Evolutionary conservation across 2,888 invertebrate species (phyloP).

Genomic region (Drosophila barbarae): DNA sequence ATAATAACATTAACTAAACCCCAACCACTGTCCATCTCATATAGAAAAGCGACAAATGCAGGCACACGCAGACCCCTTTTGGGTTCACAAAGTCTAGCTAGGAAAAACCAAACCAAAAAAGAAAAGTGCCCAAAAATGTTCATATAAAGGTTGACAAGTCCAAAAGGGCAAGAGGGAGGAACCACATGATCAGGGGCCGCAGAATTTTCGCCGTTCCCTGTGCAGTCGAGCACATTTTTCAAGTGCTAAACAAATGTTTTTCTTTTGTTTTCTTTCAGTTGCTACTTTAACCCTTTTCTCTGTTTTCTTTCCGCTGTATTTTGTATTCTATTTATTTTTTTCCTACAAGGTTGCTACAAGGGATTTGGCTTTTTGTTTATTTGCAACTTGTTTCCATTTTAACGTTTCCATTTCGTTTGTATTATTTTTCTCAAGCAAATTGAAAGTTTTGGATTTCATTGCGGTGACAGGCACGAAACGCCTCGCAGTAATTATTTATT

Average conservation of each 20-base stretch:
- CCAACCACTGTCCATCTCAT: slow-evolving; percentile 17
- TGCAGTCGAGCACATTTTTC: slow-evolving; percentile 52
- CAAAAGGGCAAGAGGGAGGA: neutral
- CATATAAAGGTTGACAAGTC: slow-evolving; percentile 46
- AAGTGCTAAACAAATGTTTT: slow-evolving; percentile 54
- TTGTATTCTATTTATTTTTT: neutral
- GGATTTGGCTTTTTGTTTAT: slow-evolving; percentile 33
- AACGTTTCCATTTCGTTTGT: slow-evolving; percentile 29
- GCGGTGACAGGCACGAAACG: slow-evolving; percentile 27
- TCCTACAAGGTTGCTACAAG: slow-evolving; percentile 9
- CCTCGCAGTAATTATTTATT: slow-evolving; percentile 25
- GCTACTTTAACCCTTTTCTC: slow-evolving; percentile 17
- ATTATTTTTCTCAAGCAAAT: slow-evolving; percentile 15
- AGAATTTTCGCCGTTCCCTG: slow-evolving; percentile 22
- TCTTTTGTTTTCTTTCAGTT: slow-evolving; percentile 37
- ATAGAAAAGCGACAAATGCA: slow-evolving; percentile 25
- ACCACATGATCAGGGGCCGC: slow-evolving; percentile 36
- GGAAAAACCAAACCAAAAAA: slow-evolving; percentile 11
- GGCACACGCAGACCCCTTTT: slow-evolving; percentile 27
- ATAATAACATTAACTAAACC: neutral
- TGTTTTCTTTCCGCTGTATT: neutral
- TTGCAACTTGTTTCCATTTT: slow-evolving; percentile 36
- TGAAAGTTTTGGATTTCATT: slow-evolving; percentile 15
- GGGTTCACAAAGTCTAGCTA: slow-evolving; percentile 24
- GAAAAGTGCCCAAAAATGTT: slow-evolving; percentile 27